Evolutionary conservation across 2,888 invertebrate species (phyloP).

Genomic region (Dendrolimus houi): DNA sequence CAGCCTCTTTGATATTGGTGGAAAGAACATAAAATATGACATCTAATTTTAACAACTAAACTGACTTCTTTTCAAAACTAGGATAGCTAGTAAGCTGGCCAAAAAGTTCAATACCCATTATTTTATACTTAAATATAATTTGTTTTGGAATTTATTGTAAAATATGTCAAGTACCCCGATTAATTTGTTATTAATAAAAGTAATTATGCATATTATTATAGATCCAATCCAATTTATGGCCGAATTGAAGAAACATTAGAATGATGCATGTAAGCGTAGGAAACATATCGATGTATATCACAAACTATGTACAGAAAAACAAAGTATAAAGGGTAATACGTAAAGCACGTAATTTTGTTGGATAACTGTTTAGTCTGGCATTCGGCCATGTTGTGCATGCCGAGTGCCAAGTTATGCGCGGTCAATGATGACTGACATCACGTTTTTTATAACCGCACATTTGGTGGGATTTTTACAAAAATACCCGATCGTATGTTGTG

Average conservation of each 20-base stretch:
- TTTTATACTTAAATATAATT: too few relatives aligned
- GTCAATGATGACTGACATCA: conserved; percentile 40
- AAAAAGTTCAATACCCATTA: too few relatives aligned
- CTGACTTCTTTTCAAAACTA: too few relatives aligned
- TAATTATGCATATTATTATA: neutral
- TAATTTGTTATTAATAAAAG: conserved; percentile 15
- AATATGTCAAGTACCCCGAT: too few relatives aligned
- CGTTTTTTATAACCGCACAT: conserved; percentile 15
- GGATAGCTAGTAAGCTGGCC: too few relatives aligned
- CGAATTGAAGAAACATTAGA: neutral
- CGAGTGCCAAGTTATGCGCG: conserved; percentile 60
- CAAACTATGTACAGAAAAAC: conserved; percentile 33
- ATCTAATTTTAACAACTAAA: too few relatives aligned
- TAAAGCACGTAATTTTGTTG: conserved; percentile 35
- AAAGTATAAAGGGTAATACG: conserved; percentile 13
- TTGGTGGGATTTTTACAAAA: conserved; percentile 4
- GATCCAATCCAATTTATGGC: neutral
- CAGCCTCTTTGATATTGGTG: too few relatives aligned
- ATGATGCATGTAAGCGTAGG: conserved; percentile 18
- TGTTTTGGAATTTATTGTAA: too few relatives aligned
- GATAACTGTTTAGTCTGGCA: conserved; percentile 49
- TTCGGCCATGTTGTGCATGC: conserved; percentile 57
- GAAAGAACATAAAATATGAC: too few relatives aligned
- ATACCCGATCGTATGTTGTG: conserved; percentile 3
- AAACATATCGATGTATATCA: conserved; percentile 13